A percentile compares a stretch with the other conserved stretches of the same genome.
Conservation (phyloP, 2,797 vertebrate genomes). For the Apogon talboti region DNA sequence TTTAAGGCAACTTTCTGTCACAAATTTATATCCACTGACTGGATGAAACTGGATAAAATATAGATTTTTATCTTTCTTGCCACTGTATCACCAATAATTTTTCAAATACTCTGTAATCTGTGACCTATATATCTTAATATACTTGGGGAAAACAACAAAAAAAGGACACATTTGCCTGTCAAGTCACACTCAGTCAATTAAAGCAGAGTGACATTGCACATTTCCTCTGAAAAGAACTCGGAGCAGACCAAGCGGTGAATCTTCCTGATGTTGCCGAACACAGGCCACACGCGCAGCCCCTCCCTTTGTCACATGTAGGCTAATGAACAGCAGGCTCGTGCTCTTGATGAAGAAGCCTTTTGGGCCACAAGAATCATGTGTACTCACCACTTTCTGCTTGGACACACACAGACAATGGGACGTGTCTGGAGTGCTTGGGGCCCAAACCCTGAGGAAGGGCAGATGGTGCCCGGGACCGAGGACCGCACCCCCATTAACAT, state of each 20-base stretch:
- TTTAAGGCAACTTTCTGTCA: not conserved
- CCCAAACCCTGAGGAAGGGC: slow-evolving; percentile 77
- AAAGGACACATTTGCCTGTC: slow-evolving; percentile 20
- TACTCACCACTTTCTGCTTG: slow-evolving; percentile 79
- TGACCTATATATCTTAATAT: slow-evolving; percentile 9
- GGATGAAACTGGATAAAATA: slow-evolving; percentile 1
- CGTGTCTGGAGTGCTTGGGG: slow-evolving; percentile 77
- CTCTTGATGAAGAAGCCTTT: slow-evolving; percentile 61
- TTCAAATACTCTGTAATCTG: not conserved
- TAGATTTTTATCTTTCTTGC: not conserved
- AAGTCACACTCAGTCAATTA: slow-evolving; percentile 27
- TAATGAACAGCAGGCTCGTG: slow-evolving; percentile 77
- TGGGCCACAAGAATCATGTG: slow-evolving; percentile 65
- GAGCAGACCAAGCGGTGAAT: slow-evolving; percentile 32
- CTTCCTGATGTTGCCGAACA: slow-evolving; percentile 46
- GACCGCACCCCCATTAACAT: slow-evolving; percentile 77
- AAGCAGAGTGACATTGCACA: slow-evolving; percentile 42
- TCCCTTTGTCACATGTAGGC: slow-evolving; percentile 60
- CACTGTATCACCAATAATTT: no score
- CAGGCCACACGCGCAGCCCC: slow-evolving; percentile 67
- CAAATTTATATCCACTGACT: no score
- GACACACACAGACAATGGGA: slow-evolving; percentile 80
- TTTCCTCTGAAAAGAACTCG: slow-evolving; percentile 23
- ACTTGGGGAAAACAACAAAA: not conserved
- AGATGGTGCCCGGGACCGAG: slow-evolving; percentile 78